A percentile compares a stretch with the other conserved stretches of the same genome.
phyloP scores from a whole-genome alignment of 2,797 vertebrate species.

The Cynodonichthys magdalenae region DNA sequence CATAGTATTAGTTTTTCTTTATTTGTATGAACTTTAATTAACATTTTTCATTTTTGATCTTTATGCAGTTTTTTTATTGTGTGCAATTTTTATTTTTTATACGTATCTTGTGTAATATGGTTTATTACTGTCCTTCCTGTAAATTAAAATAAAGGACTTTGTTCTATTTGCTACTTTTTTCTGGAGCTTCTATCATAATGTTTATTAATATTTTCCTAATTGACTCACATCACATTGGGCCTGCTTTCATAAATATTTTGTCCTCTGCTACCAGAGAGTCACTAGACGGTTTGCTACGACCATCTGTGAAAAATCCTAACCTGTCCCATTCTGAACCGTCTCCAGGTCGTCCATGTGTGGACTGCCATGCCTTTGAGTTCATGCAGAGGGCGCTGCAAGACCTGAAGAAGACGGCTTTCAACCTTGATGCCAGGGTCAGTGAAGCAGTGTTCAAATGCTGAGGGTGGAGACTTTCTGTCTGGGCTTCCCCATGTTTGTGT shows the following conservation, averaged over 20 bases:
- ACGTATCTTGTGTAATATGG: too few relatives aligned
- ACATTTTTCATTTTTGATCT: too few relatives aligned
- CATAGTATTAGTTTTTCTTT: too few relatives aligned
- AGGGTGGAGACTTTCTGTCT: too few relatives aligned
- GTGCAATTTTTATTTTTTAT: too few relatives aligned
- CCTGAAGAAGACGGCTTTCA: constrained; percentile 90
- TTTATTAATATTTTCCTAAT: not conserved
- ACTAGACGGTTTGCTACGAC: not conserved
- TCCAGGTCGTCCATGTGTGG: constrained; percentile 92
- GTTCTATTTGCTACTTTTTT: too few relatives aligned
- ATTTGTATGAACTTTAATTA: too few relatives aligned
- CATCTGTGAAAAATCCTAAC: not conserved
- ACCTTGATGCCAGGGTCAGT: constrained; percentile 89
- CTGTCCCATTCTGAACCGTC: not conserved
- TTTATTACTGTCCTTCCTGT: too few relatives aligned
- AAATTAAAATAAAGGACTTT: not conserved
- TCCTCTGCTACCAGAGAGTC: not conserved
- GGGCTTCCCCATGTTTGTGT: too few relatives aligned
- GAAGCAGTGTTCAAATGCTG: not conserved
- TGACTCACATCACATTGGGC: too few relatives aligned
- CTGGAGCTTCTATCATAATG: not conserved
- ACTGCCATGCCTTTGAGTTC: constrained; percentile 96
- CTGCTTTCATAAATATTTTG: not conserved
- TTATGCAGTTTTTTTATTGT: too few relatives aligned
- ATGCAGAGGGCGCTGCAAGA: constrained; percentile 97